Percentiles rank a stretch among this genome's conserved stretches.
Evolutionary conservation across 2,113 vertebrate species (phyloP).

Genomic region (Rhinoptilus africanus): DNA sequence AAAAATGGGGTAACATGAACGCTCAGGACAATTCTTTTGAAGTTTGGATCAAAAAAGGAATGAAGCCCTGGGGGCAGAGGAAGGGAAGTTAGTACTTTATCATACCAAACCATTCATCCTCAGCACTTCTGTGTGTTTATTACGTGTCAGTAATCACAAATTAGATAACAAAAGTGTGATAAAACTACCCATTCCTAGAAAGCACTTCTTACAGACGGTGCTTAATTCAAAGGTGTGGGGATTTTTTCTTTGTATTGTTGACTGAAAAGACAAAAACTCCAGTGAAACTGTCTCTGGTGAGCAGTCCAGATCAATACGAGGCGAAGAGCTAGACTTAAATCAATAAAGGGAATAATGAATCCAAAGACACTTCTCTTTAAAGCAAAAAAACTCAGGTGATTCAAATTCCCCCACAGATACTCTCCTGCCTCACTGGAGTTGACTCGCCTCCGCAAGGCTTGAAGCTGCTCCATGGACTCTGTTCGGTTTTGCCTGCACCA

Average conservation of each 20-base stretch:
- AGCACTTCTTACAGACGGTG: neutral
- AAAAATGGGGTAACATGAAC: neutral
- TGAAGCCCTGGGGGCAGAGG: neutral
- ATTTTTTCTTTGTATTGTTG: neutral
- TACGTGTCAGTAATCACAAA: neutral
- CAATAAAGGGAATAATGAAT: slow-evolving; percentile 22
- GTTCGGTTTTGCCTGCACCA: neutral
- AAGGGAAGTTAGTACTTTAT: neutral
- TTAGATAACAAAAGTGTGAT: neutral
- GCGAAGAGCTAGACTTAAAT: slow-evolving; percentile 12
- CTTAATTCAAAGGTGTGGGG: neutral
- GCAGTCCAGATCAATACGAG: neutral
- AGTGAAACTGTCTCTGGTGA: neutral
- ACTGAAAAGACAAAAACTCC: neutral
- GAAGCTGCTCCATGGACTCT: neutral
- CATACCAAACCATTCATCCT: neutral
- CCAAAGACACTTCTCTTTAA: neutral
- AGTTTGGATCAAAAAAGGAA: neutral
- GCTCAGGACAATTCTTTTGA: neutral
- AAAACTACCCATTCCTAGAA: neutral
- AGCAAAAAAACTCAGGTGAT: neutral
- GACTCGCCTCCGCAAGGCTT: neutral
- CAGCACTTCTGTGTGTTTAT: neutral
- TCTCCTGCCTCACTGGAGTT: neutral
- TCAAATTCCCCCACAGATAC: neutral